Base-by-base conservation (phyloP, 2,888 invertebrate genomes). In the Odontomyia ornata region DNA sequence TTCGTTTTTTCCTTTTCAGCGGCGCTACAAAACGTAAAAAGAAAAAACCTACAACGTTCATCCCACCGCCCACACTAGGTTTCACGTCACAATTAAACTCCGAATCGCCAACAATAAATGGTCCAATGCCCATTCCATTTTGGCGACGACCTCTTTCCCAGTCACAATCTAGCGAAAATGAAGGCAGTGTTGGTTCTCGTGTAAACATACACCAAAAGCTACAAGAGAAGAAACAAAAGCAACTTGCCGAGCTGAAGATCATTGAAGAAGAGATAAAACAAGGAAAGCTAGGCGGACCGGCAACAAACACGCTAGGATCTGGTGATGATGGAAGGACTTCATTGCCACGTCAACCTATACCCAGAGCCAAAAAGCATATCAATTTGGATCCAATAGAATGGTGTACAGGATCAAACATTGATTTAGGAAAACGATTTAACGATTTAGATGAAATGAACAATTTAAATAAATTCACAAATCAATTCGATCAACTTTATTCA, bases 261-360 rank as follows among this genome's bases (percentile, higher is more conserved):
- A 93, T 93, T 75, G 95, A 95, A 83, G 95, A 95, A 83, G 95
- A 95, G 85, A 95, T 95, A 75, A 94, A 94, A 82, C 93, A 94
- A 81, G 94, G 94, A 0, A 95, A 95, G 84, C 87, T 93, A 0
- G 92, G 89, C 1, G 88, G 88, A 0, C 88, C 83, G 2, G 78
- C 88, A 80, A 86, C 90, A 83, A 89, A 90, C 76, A 87, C 88
- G 0, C 87, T 88, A 0, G 80, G 81, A 21, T 88, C 88, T 0
- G 89, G 88, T 0, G 89, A 89, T n/a, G 89, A 90, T 78, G 89
- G 80, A 11, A 73, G 80, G 9, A 80, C 80, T 11, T 82, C 82
- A 0, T 84, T 86, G 1, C 87, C 89, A 28, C 83, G 89, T 9
- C 92, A 93, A 82, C 93, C 93, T 0, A 93, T 93, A 79, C 93